Evolutionary conservation across 2,113 vertebrate genomes (phyloP).

Genomic region (Siniperca knerii): DNA sequence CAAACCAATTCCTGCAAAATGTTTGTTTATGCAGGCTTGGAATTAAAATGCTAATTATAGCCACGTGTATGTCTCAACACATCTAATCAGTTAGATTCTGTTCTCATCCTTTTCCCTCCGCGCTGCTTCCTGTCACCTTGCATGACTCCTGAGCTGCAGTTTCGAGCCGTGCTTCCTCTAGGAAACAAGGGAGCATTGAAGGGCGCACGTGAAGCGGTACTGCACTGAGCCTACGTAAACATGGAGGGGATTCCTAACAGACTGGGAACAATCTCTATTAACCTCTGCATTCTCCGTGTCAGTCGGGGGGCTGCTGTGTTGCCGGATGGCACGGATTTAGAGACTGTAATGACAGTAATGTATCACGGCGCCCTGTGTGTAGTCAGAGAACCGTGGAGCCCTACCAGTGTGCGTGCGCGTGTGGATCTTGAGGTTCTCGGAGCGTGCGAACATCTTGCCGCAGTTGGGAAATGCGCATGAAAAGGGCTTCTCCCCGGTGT

Average conservation of each 20-base stretch:
- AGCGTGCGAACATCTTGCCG: constrained; percentile 97
- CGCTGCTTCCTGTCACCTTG: constrained; percentile 57
- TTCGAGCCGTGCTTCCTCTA: constrained; percentile 24
- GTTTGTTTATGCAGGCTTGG: not conserved
- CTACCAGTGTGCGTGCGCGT: constrained; percentile 97
- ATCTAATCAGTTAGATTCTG: not conserved
- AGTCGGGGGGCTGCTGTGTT: constrained; percentile 16
- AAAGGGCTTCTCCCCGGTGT: constrained; percentile 95
- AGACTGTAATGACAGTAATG: not conserved
- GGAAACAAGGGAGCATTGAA: constrained; percentile 55
- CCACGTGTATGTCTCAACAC: not conserved
- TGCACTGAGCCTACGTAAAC: constrained; percentile 63
- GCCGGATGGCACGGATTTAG: constrained; percentile 11
- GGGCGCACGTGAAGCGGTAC: constrained; percentile 7
- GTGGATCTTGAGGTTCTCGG: constrained; percentile 98
- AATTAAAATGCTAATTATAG: not conserved
- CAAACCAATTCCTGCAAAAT: not conserved
- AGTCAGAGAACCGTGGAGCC: constrained; percentile 12
- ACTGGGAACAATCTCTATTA: constrained; percentile 36
- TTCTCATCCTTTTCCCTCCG: not conserved
- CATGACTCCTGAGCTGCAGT: constrained; percentile 53
- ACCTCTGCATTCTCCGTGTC: constrained; percentile 12
- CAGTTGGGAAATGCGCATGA: constrained; percentile 93
- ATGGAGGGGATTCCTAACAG: constrained; percentile 66
- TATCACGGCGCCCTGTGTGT: not conserved